These are phyloP conservation scores for Sitodiplosis mosellana DNA, from an alignment of 1,140 invertebrate species.

Conservation along the genomic window DNA sequence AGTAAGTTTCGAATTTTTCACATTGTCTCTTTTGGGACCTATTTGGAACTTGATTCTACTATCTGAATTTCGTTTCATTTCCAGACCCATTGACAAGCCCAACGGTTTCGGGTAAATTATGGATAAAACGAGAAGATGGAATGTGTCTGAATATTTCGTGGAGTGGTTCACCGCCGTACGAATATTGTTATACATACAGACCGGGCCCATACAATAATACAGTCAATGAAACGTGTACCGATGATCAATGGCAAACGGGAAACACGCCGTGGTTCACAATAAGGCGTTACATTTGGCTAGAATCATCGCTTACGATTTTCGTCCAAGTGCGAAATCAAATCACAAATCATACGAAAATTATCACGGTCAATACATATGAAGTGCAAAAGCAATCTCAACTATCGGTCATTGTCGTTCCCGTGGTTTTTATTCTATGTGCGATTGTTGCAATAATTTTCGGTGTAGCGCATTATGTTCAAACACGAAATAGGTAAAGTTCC, in stretches of 20 bases:
- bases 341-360: conserved; percentile 39
- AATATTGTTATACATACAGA: conserved; percentile 40
- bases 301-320: conserved; percentile 46
- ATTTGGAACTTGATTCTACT: background rate
- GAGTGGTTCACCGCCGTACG: conserved; percentile 47
- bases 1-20: conserved; percentile 25
- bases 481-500: conserved; percentile 39
- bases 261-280: conserved; percentile 40
- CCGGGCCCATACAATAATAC: conserved; percentile 54
- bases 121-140: conserved; percentile 60
- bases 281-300: conserved; percentile 43
- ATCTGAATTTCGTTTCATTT: conserved; percentile 2
- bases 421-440: conserved; percentile 55
- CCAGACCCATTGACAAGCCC: conserved; percentile 46
- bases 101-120: conserved; percentile 48
- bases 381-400: conserved; percentile 55
- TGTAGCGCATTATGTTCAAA: conserved; percentile 65
- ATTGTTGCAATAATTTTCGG: conserved; percentile 68
- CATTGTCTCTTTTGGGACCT: background rate
- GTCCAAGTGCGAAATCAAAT: conserved; percentile 58
- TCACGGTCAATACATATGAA: conserved; percentile 63
- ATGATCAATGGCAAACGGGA: conserved; percentile 14
- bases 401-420: conserved; percentile 68
- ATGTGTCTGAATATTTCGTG: conserved; percentile 49
- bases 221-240: conserved; percentile 51